Base-by-base conservation (phyloP, 2,888 invertebrate species). In the Cryptocheilus praepositus region DNA sequence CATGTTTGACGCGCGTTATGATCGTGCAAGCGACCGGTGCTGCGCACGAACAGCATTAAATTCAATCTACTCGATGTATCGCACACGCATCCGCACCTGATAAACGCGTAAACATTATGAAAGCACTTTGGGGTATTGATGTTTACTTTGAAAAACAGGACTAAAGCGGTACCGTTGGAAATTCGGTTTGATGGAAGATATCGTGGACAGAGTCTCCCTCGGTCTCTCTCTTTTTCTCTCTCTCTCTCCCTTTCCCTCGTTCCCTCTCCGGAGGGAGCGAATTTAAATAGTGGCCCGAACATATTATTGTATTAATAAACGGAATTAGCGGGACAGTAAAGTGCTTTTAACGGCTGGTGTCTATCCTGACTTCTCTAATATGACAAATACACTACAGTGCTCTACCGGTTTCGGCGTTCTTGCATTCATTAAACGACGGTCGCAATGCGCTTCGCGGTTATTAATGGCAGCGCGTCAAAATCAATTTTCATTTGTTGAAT, bases 401-500 rank as follows among this genome's bases (percentile, higher is more conserved):
- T 71, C 63, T 62, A 60, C 64, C 72, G 70, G 73, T 75, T 80
- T 77, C 80, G 77, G 70, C 74, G 78, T 85, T 83, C 85, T 85
- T 86, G 86, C 85, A 86, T 86, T 86, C 84, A 85, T 86, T 87
- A 85, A 86, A 83, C 79, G 82, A 81, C 81, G 80, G 80, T 77
- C 79, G 80, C 84, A 81, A 81, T 77, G 79, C 70, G 81, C 73
- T 73, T 72, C 80, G 79, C 73, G 75, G 81, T 84, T 85, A 87
- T 86, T 86, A 86, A 87, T 84, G 86, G 85, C 81, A 76, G 56
- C 82, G 81, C 83, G 85, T 87, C 87, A 85, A 83, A 86, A 86
- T 88, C 86, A 86, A 88, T 88, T 88, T 86, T 86, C 86, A 86
- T 86, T 86, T 85, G 83, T 77, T 81, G 81, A 84, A 86, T 86